Percentiles rank a stretch among this genome's conserved stretches.
phyloP scores from a whole-genome alignment of 2,888 invertebrate species.

The Folsomia candida region DNA sequence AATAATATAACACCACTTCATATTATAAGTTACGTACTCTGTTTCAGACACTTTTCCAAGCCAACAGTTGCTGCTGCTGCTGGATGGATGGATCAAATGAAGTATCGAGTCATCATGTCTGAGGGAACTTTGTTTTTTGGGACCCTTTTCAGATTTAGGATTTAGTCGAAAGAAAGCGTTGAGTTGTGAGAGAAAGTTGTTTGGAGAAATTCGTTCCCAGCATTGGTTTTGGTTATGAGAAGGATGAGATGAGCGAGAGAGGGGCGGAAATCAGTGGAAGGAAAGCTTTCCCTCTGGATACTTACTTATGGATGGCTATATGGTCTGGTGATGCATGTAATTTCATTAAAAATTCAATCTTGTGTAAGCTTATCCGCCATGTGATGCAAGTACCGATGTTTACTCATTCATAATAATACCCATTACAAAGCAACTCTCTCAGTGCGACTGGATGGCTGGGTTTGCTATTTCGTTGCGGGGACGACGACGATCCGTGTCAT shows the following conservation, averaged over 20 bases:
- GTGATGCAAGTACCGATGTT: slow-evolving; percentile 46
- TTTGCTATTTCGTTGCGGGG: no score
- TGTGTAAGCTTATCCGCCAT: slow-evolving; percentile 49
- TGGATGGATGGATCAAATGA: no score
- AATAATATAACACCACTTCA: no score
- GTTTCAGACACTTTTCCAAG: background rate
- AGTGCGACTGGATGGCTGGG: no score
- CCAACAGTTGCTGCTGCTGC: background rate
- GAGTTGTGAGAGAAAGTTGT: no score
- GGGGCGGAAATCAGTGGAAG: slow-evolving; percentile 20
- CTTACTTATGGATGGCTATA: no score
- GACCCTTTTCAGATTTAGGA: no score
- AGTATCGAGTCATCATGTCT: no score
- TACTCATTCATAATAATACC: slow-evolving; percentile 39
- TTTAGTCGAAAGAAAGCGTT: no score
- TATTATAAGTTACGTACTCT: no score
- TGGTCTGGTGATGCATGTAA: slow-evolving; percentile 45
- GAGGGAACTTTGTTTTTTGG: no score
- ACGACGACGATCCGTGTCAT: no score
- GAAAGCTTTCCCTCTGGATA: slow-evolving; percentile 25
- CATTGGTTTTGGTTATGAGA: background rate
- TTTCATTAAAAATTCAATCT: slow-evolving; percentile 51
- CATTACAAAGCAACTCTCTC: background rate
- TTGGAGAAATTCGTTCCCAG: background rate
- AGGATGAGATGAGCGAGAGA: slow-evolving; percentile 15